Evolutionary conservation across 2,888 invertebrate genomes (phyloP).

Genomic region (Gymnocheta viridis): DNA sequence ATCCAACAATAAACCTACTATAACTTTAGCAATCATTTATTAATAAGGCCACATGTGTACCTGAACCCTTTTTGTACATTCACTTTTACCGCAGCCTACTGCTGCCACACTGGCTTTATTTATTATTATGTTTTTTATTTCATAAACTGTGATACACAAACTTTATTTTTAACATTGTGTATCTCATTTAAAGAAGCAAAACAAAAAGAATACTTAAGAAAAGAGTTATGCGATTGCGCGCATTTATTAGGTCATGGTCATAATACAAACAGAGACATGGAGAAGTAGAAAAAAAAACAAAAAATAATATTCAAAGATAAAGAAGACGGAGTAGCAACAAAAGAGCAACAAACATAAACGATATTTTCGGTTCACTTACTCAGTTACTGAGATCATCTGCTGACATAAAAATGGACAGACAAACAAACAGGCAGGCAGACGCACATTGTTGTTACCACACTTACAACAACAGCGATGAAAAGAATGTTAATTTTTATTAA

Average conservation of each 20-base stretch:
- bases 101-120: background rate
- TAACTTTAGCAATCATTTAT: too few relatives aligned
- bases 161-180: constrained; percentile 39
- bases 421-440: background rate
- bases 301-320: constrained; percentile 50
- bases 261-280: constrained; percentile 45
- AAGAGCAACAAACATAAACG: background rate
- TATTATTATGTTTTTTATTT: background rate
- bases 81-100: background rate
- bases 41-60: too few relatives aligned
- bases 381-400: constrained; percentile 14
- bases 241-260: constrained; percentile 73
- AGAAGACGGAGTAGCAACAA: constrained; percentile 31
- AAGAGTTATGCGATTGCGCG: constrained; percentile 69
- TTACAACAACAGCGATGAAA: background rate
- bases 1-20: background rate
- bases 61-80: background rate
- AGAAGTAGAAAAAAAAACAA: constrained; percentile 25
- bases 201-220: constrained; percentile 21
- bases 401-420: constrained; percentile 8
- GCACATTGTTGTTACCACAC: constrained; percentile 10
- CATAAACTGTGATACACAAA: constrained; percentile 49
- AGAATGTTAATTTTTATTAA: background rate
- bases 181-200: constrained; percentile 22
- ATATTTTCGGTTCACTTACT: constrained; percentile 33